Evolutionary conservation across 1,140 invertebrate species (phyloP).

Genomic region (Anadara kagoshimensis): DNA sequence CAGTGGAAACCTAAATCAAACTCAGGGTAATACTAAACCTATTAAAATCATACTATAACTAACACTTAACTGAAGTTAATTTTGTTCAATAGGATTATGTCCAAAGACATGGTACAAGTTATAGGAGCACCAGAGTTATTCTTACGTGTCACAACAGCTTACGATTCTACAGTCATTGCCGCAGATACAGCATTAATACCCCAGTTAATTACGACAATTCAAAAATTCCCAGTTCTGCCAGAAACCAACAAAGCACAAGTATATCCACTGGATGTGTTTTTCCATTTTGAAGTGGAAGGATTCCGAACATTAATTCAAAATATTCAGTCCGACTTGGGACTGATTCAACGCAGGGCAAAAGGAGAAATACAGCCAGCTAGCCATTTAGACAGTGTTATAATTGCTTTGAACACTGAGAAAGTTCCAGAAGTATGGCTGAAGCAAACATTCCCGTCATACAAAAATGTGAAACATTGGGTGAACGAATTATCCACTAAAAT

Average conservation of each 20-base stretch:
- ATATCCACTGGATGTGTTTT: conserved; percentile 63
- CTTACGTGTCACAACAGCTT: conserved; percentile 42
- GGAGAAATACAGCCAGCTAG: conserved; percentile 52
- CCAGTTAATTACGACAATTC: conserved; percentile 42
- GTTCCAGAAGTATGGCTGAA: conserved; percentile 60
- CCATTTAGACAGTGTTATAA: conserved; percentile 45
- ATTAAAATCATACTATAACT: too few relatives aligned
- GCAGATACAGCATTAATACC: conserved; percentile 43
- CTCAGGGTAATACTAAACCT: too few relatives aligned
- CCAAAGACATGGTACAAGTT: conserved; percentile 63
- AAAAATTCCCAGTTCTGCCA: conserved; percentile 56
- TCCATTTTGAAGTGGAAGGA: conserved; percentile 59
- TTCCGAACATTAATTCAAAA: conserved; percentile 52
- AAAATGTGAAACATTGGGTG: conserved; percentile 56
- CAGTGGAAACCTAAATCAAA: too few relatives aligned
- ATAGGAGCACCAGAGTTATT: conserved; percentile 66
- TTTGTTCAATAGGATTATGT: conserved; percentile 52
- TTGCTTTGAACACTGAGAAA: conserved; percentile 50
- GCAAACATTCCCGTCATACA: conserved; percentile 53
- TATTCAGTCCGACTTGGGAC: conserved; percentile 53
- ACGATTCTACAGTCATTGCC: conserved; percentile 25
- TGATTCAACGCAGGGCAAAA: conserved; percentile 47
- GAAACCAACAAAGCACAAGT: conserved; percentile 57
- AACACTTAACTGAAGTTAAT: too few relatives aligned
- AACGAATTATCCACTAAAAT: conserved; percentile 43